A percentile compares a stretch with the other conserved stretches of the same genome.
These are phyloP conservation scores for Parapristionchus giblindavisi DNA, from an alignment of 2,888 invertebrate genomes.

Conservation along the genomic window DNA sequence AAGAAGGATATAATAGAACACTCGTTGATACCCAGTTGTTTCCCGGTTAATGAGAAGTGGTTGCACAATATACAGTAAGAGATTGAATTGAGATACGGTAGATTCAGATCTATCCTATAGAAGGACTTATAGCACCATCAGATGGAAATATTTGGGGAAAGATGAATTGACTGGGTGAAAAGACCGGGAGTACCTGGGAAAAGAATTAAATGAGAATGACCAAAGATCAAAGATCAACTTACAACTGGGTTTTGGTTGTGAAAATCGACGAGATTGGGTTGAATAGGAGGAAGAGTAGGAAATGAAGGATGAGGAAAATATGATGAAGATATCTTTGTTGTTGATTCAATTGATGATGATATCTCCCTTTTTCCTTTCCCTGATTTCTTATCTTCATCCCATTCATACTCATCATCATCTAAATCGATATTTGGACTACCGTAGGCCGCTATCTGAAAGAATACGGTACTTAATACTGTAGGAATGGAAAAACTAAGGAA, in stretches of 20 bases:
- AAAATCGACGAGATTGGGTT: conserved; percentile 24
- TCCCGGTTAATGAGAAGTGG: neutral
- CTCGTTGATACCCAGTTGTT: conserved; percentile 23
- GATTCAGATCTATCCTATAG: conserved; percentile 11
- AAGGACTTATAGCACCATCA: neutral
- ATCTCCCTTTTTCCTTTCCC: conserved; percentile 29
- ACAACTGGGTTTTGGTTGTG: conserved; percentile 31
- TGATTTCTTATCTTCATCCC: conserved; percentile 14
- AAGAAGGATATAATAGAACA: neutral
- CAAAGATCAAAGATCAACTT: neutral
- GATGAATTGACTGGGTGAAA: conserved; percentile 34
- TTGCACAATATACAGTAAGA: neutral
- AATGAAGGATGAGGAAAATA: neutral
- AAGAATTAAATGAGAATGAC: neutral
- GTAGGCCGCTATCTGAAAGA: conserved; percentile 13
- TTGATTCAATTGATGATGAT: neutral
- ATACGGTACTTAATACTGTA: neutral
- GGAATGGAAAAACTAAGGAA: too few species aligned
- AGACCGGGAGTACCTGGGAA: conserved; percentile 34
- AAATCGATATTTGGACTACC: conserved; percentile 13
- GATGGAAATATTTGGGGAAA: conserved; percentile 36
- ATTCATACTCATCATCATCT: conserved; percentile 26
- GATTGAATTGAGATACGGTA: neutral
- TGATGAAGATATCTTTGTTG: neutral
- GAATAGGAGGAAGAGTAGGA: neutral